Base-by-base conservation (phyloP, 2,113 vertebrate genomes). In the Ailuropoda melanoleuca region DNA sequence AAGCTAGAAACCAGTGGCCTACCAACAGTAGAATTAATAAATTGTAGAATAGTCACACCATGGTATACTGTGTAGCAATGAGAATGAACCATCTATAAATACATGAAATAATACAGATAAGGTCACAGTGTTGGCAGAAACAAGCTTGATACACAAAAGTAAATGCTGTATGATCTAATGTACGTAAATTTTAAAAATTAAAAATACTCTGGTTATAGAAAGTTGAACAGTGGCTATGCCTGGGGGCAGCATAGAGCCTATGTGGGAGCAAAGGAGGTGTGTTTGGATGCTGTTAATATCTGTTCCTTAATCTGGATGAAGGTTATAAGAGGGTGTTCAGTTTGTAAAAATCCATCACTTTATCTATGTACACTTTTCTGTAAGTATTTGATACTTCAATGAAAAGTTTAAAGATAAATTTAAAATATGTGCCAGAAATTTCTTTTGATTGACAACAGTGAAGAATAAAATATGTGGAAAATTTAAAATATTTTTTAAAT, bases 381-480 rank as follows among this genome's bases (percentile, higher is more conserved):
- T 55, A 93, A 55, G 39, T 70, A 62, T 77, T 62, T 84, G 78
- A 37, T 23, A 91, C 14, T 82, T 53, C 29, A 78, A 78, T 87
- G 68, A 81, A 70, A 86, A 50, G 7, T 85, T 88, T 64, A 64
- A 88, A 89, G 53, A 39, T 43, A 72, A 53, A 64, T 91, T 88
- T 80, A 55, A 91, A 92, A 75, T 64, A 17, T 92, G 34, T 80
- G 14, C 53, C 37, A 83, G 37, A 92, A 86, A 68, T 90, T 62
- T 60, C 14, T 80, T 90, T 92, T 93, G 18, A 83, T 86, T 94
- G 75, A 92, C 78, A 94, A 80, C 15, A 88, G 5, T 10, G 37
- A 92, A 95, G 26, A 95, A 19, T 88, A 82, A 90, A 94, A 94
- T 23, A 18, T 50, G 23, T 75, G 24, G 19, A 55, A 75, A 94